A percentile compares a stretch with the other conserved stretches of the same genome.
Evolutionary conservation across 2,888 invertebrate species (phyloP).

Genomic region (Theretra japonica): DNA sequence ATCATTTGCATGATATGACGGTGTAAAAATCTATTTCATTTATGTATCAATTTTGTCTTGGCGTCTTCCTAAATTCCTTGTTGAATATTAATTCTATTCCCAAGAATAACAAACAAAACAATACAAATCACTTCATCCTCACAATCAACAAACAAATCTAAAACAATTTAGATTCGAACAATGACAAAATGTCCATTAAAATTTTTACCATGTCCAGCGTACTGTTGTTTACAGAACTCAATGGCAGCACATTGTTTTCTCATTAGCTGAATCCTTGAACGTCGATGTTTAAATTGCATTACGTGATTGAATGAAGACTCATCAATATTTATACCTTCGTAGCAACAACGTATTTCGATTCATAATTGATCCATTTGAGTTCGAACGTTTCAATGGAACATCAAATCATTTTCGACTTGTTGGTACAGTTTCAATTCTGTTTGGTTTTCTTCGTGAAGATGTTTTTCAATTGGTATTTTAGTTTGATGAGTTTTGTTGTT

Average conservation of each 20-base stretch:
- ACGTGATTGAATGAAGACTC: slow-evolving; percentile 19
- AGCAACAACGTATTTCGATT: slow-evolving; percentile 13
- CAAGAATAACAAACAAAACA: background rate
- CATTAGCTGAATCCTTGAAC: slow-evolving; percentile 33
- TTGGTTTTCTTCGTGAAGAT: background rate
- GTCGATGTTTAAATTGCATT: slow-evolving; percentile 31
- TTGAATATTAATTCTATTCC: background rate
- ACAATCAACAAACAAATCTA: background rate
- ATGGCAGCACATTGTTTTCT: slow-evolving; percentile 25
- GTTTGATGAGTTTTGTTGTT: slow-evolving; percentile 6
- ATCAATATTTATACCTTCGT: slow-evolving; percentile 32
- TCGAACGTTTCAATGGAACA: background rate
- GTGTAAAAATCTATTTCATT: no score
- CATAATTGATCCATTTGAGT: slow-evolving; percentile 14
- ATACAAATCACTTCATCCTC: background rate
- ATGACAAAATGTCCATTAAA: background rate
- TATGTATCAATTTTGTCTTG: no score
- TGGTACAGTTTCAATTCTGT: background rate
- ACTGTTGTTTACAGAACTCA: slow-evolving; percentile 10
- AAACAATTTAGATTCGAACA: slow-evolving; percentile 5
- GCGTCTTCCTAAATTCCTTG: no score
- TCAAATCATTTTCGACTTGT: slow-evolving; percentile 4
- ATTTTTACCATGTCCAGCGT: slow-evolving; percentile 3
- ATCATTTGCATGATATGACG: no score
- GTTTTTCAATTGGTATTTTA: background rate